A percentile compares a stretch with the other conserved stretches of the same genome.
phyloP scores from a whole-genome alignment of 2,888 invertebrate species.

The Gisinianus flammeolus region DNA sequence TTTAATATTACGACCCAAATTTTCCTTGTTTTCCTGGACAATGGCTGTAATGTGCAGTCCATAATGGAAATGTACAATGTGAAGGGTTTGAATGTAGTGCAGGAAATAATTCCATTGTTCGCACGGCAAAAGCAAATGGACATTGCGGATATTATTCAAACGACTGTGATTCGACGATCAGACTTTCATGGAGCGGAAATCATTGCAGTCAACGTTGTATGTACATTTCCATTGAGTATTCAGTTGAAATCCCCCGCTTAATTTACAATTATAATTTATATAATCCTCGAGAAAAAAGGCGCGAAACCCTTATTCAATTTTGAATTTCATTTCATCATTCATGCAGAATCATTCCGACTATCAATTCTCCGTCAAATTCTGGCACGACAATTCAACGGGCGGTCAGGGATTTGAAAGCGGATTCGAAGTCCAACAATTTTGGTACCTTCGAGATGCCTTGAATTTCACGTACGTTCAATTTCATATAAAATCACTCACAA shows the following conservation, averaged over 20 bases:
- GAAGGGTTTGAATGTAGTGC: no score
- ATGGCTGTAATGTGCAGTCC: no score
- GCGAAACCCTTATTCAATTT: no score
- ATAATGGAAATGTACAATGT: no score
- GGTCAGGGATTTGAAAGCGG: slow-evolving; percentile 38
- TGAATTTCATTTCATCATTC: neutral
- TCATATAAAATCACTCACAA: no score
- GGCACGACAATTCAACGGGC: neutral
- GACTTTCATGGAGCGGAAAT: slow-evolving; percentile 15
- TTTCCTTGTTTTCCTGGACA: no score
- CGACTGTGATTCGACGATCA: neutral
- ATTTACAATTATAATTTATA: no score
- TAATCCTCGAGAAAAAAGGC: no score
- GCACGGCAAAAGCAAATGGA: no score
- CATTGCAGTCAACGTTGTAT: slow-evolving; percentile 12
- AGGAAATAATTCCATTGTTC: no score
- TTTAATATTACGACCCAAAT: no score
- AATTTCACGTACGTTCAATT: slow-evolving; percentile 45
- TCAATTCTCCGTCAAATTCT: neutral
- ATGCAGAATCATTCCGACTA: slow-evolving; percentile 10
- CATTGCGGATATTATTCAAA: neutral
- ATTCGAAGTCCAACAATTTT: slow-evolving; percentile 42
- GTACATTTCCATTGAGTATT: neutral
- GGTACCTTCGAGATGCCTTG: slow-evolving; percentile 45
- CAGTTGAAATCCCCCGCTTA: no score